Evolutionary conservation across 92 coral and sea anemone genomes (phyloP).

Genomic region (Galaxea fascicularis): DNA sequence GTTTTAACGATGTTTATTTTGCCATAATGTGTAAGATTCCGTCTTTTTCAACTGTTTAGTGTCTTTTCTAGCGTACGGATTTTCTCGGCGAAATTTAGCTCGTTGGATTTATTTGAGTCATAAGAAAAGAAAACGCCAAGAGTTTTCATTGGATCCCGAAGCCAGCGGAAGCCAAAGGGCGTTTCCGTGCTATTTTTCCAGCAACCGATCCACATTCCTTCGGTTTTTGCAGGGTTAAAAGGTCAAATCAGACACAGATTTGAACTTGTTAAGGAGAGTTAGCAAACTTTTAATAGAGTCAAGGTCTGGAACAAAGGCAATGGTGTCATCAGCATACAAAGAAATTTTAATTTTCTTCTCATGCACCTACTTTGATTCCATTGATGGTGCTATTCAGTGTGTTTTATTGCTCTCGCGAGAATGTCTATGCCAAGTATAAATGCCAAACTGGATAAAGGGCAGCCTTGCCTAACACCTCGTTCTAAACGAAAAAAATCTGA

Average conservation of each 20-base stretch:
- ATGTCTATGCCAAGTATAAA: too few species aligned
- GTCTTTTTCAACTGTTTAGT: not conserved
- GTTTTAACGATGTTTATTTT: constrained; percentile 1
- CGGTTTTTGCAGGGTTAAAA: constrained; percentile 6
- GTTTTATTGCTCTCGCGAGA: constrained; percentile 1
- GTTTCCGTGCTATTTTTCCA: constrained; percentile 5
- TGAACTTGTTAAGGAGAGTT: not conserved
- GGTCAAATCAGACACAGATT: not conserved
- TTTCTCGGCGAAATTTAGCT: not conserved
- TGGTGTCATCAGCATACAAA: too few species aligned
- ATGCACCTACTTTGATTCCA: constrained; percentile 8
- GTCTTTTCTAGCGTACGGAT: not conserved
- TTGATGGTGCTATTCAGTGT: constrained; percentile 6
- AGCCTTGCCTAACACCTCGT: constrained; percentile 24
- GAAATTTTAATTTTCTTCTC: too few species aligned
- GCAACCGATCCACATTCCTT: constrained; percentile 6
- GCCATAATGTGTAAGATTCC: not conserved
- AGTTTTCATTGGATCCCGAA: not conserved
- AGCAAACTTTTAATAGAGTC: not conserved
- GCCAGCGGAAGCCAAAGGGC: constrained; percentile 4
- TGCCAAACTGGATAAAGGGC: not conserved
- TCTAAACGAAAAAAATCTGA: constrained; percentile 14
- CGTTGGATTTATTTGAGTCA: not conserved
- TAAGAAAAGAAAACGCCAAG: not conserved
- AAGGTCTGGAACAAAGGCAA: not conserved